Conservation (phyloP, 2,113 vertebrate genomes). For the Danio rerio region DNA sequence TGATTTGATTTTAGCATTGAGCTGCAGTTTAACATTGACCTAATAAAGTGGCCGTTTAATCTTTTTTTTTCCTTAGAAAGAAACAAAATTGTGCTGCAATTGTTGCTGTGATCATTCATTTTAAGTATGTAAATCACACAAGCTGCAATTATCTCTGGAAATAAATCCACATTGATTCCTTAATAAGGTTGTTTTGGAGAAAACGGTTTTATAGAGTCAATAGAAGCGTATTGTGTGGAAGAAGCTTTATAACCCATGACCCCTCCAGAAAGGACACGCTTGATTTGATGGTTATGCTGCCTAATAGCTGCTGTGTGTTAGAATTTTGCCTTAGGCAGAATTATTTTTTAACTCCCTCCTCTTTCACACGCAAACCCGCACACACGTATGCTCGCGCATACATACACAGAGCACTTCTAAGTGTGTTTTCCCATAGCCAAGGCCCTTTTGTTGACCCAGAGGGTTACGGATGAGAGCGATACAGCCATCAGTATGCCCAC, state of each 20-base stretch:
- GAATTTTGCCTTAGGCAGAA: background rate
- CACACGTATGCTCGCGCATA: background rate
- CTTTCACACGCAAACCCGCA: background rate
- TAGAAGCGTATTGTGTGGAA: background rate
- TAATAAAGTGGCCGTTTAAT: too few relatives aligned
- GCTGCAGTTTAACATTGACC: too few relatives aligned
- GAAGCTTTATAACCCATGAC: background rate
- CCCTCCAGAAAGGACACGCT: background rate
- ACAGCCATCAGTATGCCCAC: slow-evolving; percentile 7
- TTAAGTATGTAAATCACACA: too few relatives aligned
- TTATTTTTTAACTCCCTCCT: background rate
- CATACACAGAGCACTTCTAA: slow-evolving; percentile 1
- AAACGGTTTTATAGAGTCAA: background rate
- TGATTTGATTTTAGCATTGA: too few relatives aligned
- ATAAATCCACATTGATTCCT: background rate
- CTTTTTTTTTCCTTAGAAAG: too few relatives aligned
- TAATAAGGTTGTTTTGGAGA: slow-evolving; percentile 1
- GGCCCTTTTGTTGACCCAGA: slow-evolving; percentile 7
- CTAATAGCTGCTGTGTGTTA: background rate
- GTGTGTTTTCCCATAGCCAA: background rate
- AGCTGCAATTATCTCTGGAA: too few relatives aligned
- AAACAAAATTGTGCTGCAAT: too few relatives aligned
- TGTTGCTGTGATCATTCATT: too few relatives aligned
- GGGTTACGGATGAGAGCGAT: background rate
- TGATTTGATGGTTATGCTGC: background rate